Evolutionary conservation across 2,888 invertebrate species (phyloP).

Genomic region (Anoncus sp.): DNA sequence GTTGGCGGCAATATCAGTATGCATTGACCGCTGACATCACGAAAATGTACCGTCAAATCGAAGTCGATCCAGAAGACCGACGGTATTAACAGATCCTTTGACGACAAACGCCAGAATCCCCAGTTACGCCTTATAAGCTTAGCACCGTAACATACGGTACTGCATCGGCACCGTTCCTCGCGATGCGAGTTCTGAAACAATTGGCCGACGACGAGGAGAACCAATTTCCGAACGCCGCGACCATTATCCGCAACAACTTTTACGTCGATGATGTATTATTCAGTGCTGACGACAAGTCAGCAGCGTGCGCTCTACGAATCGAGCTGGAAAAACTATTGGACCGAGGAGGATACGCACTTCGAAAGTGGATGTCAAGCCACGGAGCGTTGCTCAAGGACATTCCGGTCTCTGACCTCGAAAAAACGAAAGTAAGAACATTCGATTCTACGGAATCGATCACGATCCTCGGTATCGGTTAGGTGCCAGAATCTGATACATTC

Average conservation of each 20-base stretch:
- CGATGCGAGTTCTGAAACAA: too few species aligned
- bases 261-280: slow-evolving; percentile 55
- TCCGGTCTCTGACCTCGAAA: background rate
- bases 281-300: slow-evolving; percentile 13
- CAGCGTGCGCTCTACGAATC: background rate
- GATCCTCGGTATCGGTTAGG: slow-evolving; percentile 23
- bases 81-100: slow-evolving; percentile 62
- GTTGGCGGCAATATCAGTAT: slow-evolving; percentile 41
- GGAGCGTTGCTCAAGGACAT: background rate
- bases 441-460: slow-evolving; percentile 2
- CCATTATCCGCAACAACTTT: slow-evolving; percentile 12
- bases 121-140: slow-evolving; percentile 47
- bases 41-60: slow-evolving; percentile 52
- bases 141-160: slow-evolving; percentile 69
- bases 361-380: slow-evolving; percentile 56
- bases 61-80: slow-evolving; percentile 53
- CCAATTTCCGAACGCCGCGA: slow-evolving; percentile 13
- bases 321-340: slow-evolving; percentile 1
- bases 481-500: slow-evolving; percentile 4
- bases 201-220: slow-evolving; percentile 8
- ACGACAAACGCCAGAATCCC: background rate
- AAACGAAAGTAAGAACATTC: background rate
- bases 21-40: slow-evolving; percentile 51
- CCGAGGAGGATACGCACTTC: slow-evolving; percentile 44
- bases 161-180: slow-evolving; percentile 67